Conservation (phyloP, 2,797 vertebrate species). For the Graptemys geographica region DNA sequence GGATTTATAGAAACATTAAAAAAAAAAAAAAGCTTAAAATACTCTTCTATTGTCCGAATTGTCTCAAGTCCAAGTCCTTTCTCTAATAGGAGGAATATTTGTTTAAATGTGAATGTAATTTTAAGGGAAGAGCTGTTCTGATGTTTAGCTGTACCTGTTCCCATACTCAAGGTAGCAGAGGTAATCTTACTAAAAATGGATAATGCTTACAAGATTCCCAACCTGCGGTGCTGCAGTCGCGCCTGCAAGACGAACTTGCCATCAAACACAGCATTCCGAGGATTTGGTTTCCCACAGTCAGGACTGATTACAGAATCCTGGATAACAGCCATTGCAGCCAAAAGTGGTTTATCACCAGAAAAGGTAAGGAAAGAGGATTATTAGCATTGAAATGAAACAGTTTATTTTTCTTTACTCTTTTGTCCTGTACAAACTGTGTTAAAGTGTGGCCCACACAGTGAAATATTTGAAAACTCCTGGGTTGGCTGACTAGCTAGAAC, state of each 20-base stretch:
- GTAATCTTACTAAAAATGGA: constrained; percentile 78
- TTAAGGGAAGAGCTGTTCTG: constrained; percentile 23
- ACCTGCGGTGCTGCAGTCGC: constrained; percentile 72
- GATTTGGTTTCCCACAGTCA: constrained; percentile 83
- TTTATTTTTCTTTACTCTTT: not conserved
- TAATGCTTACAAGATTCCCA: constrained; percentile 80
- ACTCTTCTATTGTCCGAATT: not conserved
- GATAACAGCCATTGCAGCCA: constrained; percentile 79
- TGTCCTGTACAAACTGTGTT: not conserved
- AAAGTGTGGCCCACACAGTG: not conserved
- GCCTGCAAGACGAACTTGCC: constrained; percentile 81
- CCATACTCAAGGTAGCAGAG: constrained; percentile 73
- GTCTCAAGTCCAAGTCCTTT: not conserved
- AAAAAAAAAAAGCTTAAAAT: not conserved
- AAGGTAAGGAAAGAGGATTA: constrained; percentile 62
- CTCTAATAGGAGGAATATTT: not conserved
- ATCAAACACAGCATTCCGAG: constrained; percentile 80
- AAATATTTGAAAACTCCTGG: not conserved
- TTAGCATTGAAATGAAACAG: not conserved
- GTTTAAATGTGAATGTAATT: not conserved
- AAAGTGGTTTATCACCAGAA: constrained; percentile 78
- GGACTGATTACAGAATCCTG: constrained; percentile 79
- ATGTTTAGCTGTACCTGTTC: not conserved
- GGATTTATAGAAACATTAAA: not conserved
- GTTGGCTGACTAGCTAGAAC: constrained; percentile 4